Conservation (phyloP, 2,888 invertebrate genomes). For the Allygus modestus region DNA sequence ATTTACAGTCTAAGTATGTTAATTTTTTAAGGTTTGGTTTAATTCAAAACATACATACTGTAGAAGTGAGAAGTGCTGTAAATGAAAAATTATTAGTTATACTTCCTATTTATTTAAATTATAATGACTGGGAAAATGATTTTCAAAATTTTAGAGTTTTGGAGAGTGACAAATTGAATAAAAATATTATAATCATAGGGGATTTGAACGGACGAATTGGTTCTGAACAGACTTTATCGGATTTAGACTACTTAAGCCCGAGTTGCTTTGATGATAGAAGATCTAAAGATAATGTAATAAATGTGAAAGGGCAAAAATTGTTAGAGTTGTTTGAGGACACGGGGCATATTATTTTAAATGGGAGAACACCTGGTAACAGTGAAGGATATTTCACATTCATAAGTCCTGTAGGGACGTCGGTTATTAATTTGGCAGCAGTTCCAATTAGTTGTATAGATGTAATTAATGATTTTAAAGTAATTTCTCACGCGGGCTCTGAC, state of each 20-base stretch:
- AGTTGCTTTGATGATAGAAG: not conserved
- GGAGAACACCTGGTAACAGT: not conserved
- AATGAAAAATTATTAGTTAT: not conserved
- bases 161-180: not conserved
- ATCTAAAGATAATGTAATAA: not conserved
- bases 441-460: not conserved
- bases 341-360: too few species aligned
- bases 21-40: not conserved
- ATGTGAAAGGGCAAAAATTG: not conserved
- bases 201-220: constrained; percentile 22
- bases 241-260: not conserved
- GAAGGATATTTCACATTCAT: constrained; percentile 22
- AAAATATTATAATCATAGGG: not conserved
- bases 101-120: constrained; percentile 29
- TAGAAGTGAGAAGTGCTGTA: not conserved
- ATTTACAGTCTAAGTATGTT: not conserved
- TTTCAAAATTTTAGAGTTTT: constrained; percentile 4
- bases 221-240: not conserved
- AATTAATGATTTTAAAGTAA: constrained; percentile 8
- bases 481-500: not conserved
- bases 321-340: not conserved
- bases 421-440: constrained; percentile 36
- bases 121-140: constrained; percentile 23
- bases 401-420: not conserved
- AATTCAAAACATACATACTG: not conserved